phyloP scores from a whole-genome alignment of 2,888 invertebrate genomes.

The Meteorus cinctellus region DNA sequence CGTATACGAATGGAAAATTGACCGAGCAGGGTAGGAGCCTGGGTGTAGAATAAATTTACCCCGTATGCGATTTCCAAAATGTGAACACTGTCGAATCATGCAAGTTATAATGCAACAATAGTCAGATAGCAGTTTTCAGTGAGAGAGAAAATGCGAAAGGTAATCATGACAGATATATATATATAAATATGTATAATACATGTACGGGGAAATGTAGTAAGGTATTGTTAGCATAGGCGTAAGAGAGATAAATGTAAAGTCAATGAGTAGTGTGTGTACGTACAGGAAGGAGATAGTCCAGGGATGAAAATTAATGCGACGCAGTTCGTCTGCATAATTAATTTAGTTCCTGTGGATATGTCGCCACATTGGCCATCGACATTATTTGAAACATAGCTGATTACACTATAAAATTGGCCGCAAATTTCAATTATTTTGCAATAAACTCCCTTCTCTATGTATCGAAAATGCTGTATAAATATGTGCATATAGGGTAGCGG shows the following conservation, averaged over 20 bases:
- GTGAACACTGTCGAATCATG: conserved; percentile 41
- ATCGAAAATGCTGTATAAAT: conserved; percentile 5
- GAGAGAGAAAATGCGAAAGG: conserved; percentile 35
- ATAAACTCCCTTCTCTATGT: conserved; percentile 56
- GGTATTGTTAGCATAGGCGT: too few species aligned
- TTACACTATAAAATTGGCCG: conserved; percentile 68
- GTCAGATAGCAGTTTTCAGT: not conserved
- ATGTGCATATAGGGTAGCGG: not conserved
- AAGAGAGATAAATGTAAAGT: too few species aligned
- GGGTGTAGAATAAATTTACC: conserved; percentile 37
- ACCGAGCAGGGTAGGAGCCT: not conserved
- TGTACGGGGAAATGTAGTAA: not conserved
- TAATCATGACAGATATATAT: conserved; percentile 20
- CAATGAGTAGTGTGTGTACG: conserved; percentile 4
- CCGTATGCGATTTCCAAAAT: conserved; percentile 42
- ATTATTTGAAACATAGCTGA: conserved; percentile 68
- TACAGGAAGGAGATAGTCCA: not conserved
- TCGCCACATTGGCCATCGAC: conserved; percentile 61
- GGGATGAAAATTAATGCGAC: conserved; percentile 64
- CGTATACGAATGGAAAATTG: not conserved
- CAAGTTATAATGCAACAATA: conserved; percentile 47
- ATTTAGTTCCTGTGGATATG: conserved; percentile 58
- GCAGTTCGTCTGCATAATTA: conserved; percentile 69
- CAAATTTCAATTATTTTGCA: conserved; percentile 70
- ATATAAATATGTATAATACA: conserved; percentile 5